These are phyloP conservation scores for Orthosia gothica DNA, from an alignment of 2,888 invertebrate genomes.

Conservation along the genomic window DNA sequence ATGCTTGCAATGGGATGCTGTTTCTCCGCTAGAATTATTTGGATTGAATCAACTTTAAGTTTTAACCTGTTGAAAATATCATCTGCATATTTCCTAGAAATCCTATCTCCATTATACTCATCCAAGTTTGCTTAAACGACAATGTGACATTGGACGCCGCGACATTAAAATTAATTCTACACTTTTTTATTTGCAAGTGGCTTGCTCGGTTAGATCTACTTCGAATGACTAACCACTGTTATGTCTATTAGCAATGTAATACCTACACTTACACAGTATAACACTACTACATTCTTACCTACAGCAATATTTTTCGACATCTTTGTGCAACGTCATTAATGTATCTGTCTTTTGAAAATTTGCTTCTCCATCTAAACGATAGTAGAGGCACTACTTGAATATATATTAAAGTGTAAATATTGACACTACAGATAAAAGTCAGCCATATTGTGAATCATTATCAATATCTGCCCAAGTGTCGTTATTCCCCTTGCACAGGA, in stretches of 20 bases:
- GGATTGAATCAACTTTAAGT: neutral
- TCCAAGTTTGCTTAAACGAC: conserved; percentile 3
- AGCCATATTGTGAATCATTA: conserved; percentile 67
- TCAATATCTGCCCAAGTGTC: conserved; percentile 61
- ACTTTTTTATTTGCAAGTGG: conserved; percentile 37
- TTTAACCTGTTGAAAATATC: neutral
- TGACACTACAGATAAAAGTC: conserved; percentile 52
- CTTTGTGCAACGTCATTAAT: neutral
- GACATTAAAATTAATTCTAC: conserved; percentile 22
- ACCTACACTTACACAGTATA: conserved; percentile 27
- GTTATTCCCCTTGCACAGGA: conserved; percentile 72
- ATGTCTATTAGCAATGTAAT: conserved; percentile 46
- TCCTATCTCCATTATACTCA: neutral
- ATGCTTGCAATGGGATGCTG: neutral
- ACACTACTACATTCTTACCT: neutral
- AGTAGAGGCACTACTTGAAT: conserved; percentile 30
- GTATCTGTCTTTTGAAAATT: neutral
- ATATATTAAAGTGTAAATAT: conserved; percentile 39
- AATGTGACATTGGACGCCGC: neutral
- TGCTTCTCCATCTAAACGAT: conserved; percentile 5
- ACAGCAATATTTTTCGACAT: conserved; percentile 1
- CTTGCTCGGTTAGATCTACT: conserved; percentile 47
- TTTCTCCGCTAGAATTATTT: neutral
- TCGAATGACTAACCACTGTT: conserved; percentile 48
- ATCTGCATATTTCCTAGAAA: neutral